phyloP scores from a whole-genome alignment of 1,140 invertebrate species.

The Diploscapter pachys region DNA sequence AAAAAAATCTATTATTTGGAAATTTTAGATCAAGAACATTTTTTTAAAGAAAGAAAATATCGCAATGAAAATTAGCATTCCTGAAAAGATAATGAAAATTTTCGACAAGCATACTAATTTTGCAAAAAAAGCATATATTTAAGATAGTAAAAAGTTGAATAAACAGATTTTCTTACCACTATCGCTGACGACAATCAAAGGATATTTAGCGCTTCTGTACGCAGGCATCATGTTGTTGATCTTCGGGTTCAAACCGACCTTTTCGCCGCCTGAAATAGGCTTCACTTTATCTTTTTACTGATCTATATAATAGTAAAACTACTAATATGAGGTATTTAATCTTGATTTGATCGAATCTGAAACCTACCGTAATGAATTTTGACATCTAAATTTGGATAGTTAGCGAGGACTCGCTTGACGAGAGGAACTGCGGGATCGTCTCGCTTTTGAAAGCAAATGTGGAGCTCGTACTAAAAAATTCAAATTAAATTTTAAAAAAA shows the following conservation, averaged over 20 bases:
- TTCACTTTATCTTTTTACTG: not conserved
- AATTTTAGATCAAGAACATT: no score
- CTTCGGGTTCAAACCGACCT: conserved; percentile 95
- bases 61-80: no score
- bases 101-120: no score
- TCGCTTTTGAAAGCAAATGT: conserved; percentile 92
- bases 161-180: conserved; percentile 66
- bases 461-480: conserved; percentile 77
- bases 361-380: conserved; percentile 75
- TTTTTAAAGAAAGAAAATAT: no score
- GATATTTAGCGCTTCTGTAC: conserved; percentile 81
- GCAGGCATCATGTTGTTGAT: conserved; percentile 98
- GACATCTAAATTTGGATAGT: conserved; percentile 83
- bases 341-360: not conserved
- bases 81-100: no score
- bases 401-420: conserved; percentile 79
- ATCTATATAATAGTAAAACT: not conserved
- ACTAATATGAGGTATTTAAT: not conserved
- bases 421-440: conserved; percentile 83
- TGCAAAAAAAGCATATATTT: no score
- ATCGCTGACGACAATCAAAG: conserved; percentile 89
- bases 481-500: conserved; percentile 37
- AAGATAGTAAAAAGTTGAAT: not conserved
- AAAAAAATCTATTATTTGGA: no score
- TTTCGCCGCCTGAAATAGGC: conserved; percentile 66